Conservation (phyloP, 2,797 vertebrate genomes). For the Melanotaenia pygmaea region DNA sequence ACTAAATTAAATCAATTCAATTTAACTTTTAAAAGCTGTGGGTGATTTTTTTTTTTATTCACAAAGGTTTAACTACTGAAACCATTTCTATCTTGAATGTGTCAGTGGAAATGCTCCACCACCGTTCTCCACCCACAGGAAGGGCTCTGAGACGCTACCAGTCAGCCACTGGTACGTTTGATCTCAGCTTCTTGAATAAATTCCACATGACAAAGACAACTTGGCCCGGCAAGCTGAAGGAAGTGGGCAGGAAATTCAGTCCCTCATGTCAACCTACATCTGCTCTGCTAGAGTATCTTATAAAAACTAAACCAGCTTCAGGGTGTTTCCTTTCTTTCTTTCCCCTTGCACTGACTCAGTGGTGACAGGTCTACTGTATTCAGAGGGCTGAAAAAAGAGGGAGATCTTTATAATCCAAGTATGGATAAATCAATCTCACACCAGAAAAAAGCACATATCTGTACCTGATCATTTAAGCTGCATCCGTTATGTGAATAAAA, state of each 20-base stretch:
- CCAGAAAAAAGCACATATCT: too few relatives aligned
- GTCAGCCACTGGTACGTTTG: conserved; percentile 35
- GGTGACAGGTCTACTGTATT: conserved; percentile 6
- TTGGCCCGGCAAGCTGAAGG: conserved; percentile 40
- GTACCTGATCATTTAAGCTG: too few relatives aligned
- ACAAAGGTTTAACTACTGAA: conserved; percentile 35
- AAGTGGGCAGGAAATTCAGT: conserved; percentile 44
- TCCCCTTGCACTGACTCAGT: conserved; percentile 1
- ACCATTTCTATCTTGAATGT: conserved; percentile 15
- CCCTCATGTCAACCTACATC: conserved; percentile 43
- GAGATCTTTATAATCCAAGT: too few relatives aligned
- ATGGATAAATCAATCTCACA: too few relatives aligned
- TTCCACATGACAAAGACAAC: conserved; percentile 56
- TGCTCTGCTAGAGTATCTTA: conserved; percentile 15
- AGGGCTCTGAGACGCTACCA: conserved; percentile 1
- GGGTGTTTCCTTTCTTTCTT: conserved; percentile 2
- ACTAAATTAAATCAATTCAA: too few relatives aligned
- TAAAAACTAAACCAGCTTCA: conserved; percentile 24
- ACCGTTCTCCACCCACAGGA: conserved; percentile 45
- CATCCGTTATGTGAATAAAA: too few relatives aligned
- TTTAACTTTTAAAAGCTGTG: too few relatives aligned
- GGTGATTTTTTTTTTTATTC: too few relatives aligned
- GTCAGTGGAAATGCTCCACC: conserved; percentile 63
- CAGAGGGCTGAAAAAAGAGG: too few relatives aligned
- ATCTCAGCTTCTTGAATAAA: conserved; percentile 45